These are phyloP conservation scores for Bufo gargarizans DNA, from an alignment of 2,113 vertebrate species.

Conservation along the genomic window DNA sequence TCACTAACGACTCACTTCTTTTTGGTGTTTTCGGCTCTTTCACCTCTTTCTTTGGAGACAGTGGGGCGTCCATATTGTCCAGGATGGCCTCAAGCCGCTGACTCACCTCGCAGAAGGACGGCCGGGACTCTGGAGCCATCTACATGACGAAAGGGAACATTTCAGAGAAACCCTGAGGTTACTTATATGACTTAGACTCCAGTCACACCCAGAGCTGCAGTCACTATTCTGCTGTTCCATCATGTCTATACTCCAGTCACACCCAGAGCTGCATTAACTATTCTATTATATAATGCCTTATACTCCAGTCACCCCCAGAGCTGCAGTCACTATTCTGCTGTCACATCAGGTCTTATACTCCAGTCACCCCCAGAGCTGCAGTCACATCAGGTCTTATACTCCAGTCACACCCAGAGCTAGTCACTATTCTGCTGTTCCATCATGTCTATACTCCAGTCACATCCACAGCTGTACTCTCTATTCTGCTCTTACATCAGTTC, in stretches of 20 bases:
- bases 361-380: too few species aligned
- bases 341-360: neutral
- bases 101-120: slow-evolving; percentile 81
- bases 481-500: too few species aligned
- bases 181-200: neutral
- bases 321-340: neutral
- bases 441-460: neutral
- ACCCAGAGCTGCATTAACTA: too few species aligned
- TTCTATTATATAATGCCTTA: too few species aligned
- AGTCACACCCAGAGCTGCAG: neutral
- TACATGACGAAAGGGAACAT: slow-evolving; percentile 55
- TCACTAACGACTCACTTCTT: neutral
- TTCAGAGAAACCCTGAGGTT: neutral
- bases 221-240: neutral
- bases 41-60: neutral
- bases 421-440: neutral
- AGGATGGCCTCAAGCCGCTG: slow-evolving; percentile 79
- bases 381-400: too few species aligned
- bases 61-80: slow-evolving; percentile 64
- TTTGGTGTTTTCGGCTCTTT: neutral
- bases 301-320: neutral
- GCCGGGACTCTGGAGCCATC: slow-evolving; percentile 82
- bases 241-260: too few species aligned
- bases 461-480: too few species aligned
- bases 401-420: too few species aligned